These are phyloP conservation scores for Apis laboriosa DNA, from an alignment of 1,140 invertebrate species.

Conservation along the genomic window DNA sequence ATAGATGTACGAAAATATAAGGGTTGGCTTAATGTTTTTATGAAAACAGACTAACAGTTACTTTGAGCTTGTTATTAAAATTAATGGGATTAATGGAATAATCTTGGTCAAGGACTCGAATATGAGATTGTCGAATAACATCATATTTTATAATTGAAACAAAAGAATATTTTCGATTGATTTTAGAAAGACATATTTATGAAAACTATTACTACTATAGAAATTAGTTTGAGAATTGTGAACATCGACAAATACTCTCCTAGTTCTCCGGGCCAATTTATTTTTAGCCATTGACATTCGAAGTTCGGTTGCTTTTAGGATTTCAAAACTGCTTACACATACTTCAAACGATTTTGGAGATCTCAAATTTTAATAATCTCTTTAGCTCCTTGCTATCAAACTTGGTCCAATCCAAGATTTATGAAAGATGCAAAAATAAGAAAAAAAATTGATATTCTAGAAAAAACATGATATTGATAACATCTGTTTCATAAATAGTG, in stretches of 20 bases:
- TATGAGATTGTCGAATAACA: conserved; percentile 19
- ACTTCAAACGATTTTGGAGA: conserved; percentile 45
- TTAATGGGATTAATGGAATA: conserved; percentile 12
- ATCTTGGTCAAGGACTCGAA: conserved; percentile 25
- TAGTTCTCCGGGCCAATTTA: conserved; percentile 60
- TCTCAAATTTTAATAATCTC: conserved; percentile 57
- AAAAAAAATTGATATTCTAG: conserved; percentile 63
- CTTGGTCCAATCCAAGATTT: conserved; percentile 35
- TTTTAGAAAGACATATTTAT: conserved; percentile 49
- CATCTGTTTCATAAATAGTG: conserved; percentile 69
- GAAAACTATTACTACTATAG: conserved; percentile 40
- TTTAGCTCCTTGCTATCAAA: conserved; percentile 57
- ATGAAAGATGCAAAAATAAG: conserved; percentile 35
- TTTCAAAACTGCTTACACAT: conserved; percentile 49
- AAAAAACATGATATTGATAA: conserved; percentile 63
- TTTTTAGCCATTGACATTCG: conserved; percentile 62
- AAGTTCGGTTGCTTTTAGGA: conserved; percentile 57
- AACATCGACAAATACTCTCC: conserved; percentile 67
- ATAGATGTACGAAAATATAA: conserved; percentile 41
- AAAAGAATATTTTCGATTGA: conserved; percentile 54
- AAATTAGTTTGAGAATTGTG: conserved; percentile 55
- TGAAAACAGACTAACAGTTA: neutral
- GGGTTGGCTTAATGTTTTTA: conserved; percentile 24
- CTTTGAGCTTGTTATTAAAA: conserved; percentile 17
- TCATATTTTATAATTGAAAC: conserved; percentile 44